Conservation (phyloP, 2,797 vertebrate genomes). For the Malacoraja senta region DNA sequence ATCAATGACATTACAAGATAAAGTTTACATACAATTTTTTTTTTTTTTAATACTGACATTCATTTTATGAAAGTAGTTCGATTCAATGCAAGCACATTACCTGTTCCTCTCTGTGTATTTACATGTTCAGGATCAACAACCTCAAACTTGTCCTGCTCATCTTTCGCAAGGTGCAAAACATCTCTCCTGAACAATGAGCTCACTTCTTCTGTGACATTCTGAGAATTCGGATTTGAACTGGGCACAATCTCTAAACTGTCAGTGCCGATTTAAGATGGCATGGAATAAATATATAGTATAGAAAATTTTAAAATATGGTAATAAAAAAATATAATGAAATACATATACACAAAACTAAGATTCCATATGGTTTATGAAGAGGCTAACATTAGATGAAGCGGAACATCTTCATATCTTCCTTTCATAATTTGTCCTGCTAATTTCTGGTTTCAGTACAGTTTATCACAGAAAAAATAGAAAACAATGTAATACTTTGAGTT, state of each 20-base stretch:
- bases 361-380: background rate
- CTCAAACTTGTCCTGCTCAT: conserved; percentile 11
- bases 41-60: background rate
- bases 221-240: conserved; percentile 63
- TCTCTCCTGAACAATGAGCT: background rate
- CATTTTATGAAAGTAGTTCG: too few relatives aligned
- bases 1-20: background rate
- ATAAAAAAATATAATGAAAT: background rate
- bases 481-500: background rate
- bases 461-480: background rate
- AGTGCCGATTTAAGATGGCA: conserved; percentile 37
- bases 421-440: background rate
- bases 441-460: background rate
- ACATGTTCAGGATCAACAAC: background rate
- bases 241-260: conserved; percentile 54
- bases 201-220: conserved; percentile 44
- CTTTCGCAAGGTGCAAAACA: background rate
- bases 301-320: conserved; percentile 39
- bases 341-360: background rate
- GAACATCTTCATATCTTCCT: background rate
- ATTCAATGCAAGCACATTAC: background rate
- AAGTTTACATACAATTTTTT: background rate
- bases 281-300: conserved; percentile 48
- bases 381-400: background rate
- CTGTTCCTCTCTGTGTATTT: conserved; percentile 24